A percentile compares a stretch with the other conserved stretches of the same genome.
Conservation (phyloP, 1,140 invertebrate genomes). For the Steinernema khuongi region DNA sequence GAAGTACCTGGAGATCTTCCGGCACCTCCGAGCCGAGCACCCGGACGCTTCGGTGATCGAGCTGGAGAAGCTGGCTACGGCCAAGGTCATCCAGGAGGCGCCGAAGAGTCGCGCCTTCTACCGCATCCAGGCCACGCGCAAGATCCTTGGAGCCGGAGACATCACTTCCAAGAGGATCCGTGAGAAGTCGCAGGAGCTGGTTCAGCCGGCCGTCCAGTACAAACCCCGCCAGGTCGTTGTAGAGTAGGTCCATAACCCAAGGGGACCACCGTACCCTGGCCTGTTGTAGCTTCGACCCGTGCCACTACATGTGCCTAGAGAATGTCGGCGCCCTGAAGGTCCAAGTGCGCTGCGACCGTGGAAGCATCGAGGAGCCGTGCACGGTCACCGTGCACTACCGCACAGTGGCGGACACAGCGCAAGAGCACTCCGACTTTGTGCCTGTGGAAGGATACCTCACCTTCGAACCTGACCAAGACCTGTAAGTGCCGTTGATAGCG, state of each 20-base stretch:
- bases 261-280: neutral
- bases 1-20: conserved; percentile 82
- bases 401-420: conserved; percentile 72
- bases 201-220: conserved; percentile 38
- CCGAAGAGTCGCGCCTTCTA: conserved; percentile 96
- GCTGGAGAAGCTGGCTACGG: conserved; percentile 86
- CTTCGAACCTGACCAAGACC: conserved; percentile 64
- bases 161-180: conserved; percentile 63
- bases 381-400: conserved; percentile 50
- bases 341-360: conserved; percentile 74
- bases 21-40: conserved; percentile 78
- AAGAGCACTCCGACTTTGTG: conserved; percentile 91
- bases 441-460: conserved; percentile 75
- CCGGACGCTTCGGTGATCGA: conserved; percentile 77
- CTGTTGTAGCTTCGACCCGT: conserved; percentile 73
- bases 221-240: conserved; percentile 53
- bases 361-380: conserved; percentile 70
- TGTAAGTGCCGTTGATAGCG: neutral
- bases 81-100: conserved; percentile 81
- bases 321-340: conserved; percentile 88
- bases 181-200: conserved; percentile 33
- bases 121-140: conserved; percentile 84
- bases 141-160: conserved; percentile 87
- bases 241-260: conserved; percentile 25
- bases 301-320: conserved; percentile 95